Evolutionary conservation across 2,888 invertebrate species (phyloP).

Genomic region (Dusona sp.): DNA sequence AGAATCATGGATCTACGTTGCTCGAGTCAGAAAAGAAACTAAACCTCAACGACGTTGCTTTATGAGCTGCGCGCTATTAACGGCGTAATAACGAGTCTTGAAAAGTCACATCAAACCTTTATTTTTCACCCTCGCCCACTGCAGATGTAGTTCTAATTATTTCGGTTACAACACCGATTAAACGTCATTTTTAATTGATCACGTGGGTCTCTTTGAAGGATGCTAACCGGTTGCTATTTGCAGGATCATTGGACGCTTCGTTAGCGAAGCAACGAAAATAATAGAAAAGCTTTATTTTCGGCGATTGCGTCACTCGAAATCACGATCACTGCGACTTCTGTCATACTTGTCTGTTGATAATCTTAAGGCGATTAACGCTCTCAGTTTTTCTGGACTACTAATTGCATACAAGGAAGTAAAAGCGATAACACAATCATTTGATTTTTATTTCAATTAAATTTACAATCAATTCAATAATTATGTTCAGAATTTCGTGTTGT

Average conservation of each 20-base stretch:
- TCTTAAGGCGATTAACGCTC: background rate
- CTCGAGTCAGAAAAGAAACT: background rate
- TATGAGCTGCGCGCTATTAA: background rate
- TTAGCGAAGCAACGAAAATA: background rate
- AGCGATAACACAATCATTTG: no score
- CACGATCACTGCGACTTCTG: background rate
- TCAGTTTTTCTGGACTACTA: background rate
- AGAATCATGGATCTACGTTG: conserved; percentile 16
- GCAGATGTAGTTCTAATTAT: background rate
- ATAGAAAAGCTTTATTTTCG: background rate
- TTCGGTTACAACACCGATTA: background rate
- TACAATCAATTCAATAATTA: background rate
- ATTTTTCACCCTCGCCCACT: background rate
- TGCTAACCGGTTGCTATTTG: background rate
- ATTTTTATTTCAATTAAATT: background rate
- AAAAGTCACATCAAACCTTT: background rate
- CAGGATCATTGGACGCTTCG: background rate
- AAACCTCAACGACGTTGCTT: background rate
- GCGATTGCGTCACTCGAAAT: background rate
- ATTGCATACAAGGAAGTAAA: no score
- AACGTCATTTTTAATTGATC: conserved; percentile 16
- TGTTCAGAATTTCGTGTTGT: background rate
- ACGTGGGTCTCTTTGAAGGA: background rate
- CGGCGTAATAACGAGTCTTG: background rate
- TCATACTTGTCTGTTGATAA: background rate